Evolutionary conservation across 2,797 vertebrate species (phyloP).

Genomic region (Chelmon rostratus): DNA sequence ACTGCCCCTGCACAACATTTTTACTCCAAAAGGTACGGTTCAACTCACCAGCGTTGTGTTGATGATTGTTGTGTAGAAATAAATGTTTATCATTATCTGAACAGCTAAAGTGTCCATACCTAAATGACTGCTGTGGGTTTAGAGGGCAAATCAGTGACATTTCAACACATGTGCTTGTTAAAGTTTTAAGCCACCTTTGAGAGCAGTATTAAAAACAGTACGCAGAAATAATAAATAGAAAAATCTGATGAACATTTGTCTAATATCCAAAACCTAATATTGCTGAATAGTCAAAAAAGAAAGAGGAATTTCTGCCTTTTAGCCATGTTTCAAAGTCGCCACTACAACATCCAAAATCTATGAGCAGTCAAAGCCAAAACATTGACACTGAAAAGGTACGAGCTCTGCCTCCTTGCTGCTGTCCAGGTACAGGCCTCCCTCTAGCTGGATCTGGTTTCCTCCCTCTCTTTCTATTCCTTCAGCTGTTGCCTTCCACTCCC

Average conservation of each 20-base stretch:
- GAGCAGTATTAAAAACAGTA: constrained; percentile 17
- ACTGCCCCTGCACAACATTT: too few species aligned
- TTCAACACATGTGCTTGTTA: not conserved
- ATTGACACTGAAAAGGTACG: not conserved
- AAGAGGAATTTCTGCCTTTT: constrained; percentile 1
- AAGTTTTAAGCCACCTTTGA: constrained; percentile 10
- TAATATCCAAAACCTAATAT: constrained; percentile 26
- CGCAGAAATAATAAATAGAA: constrained; percentile 29
- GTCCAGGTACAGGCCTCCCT: constrained; percentile 37
- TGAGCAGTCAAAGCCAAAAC: constrained; percentile 16
- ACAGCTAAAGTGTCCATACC: too few species aligned
- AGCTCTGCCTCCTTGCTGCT: constrained; percentile 14
- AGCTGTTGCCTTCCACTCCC: constrained; percentile 23
- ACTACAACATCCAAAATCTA: constrained; percentile 15
- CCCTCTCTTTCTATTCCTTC: constrained; percentile 37
- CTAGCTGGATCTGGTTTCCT: constrained; percentile 33
- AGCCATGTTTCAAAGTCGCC: constrained; percentile 28
- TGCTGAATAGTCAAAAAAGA: constrained; percentile 23
- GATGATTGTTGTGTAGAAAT: too few species aligned
- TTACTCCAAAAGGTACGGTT: too few species aligned
- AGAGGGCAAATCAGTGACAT: constrained; percentile 15
- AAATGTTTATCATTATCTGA: too few species aligned
- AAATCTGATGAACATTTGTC: constrained; percentile 40
- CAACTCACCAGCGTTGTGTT: too few species aligned
- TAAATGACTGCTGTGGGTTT: constrained; percentile 11